Percentiles rank a stretch among this genome's conserved stretches.
phyloP scores from a whole-genome alignment of 2,113 vertebrate genomes.

The Oxyura jamaicensis region DNA sequence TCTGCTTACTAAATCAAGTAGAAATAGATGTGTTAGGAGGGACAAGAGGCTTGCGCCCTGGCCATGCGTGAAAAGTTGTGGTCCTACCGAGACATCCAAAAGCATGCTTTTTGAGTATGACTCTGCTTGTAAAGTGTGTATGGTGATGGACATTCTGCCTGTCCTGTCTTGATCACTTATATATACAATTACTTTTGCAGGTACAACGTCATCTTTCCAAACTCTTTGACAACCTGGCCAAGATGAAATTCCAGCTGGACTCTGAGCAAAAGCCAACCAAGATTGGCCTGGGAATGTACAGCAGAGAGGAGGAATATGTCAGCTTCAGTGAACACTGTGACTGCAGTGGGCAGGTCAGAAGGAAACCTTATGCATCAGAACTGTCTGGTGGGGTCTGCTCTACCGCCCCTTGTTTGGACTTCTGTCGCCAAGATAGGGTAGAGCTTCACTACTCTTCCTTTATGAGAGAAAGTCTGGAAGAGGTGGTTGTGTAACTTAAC shows the following conservation, averaged over 20 bases:
- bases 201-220: constrained; percentile 94
- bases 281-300: constrained; percentile 90
- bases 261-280: constrained; percentile 77
- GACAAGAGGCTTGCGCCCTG: neutral
- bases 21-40: neutral
- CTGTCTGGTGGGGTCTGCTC: neutral
- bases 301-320: constrained; percentile 93
- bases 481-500: neutral
- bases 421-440: rapidly evolving
- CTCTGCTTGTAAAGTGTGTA: neutral
- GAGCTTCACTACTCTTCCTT: neutral
- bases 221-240: constrained; percentile 93
- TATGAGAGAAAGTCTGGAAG: neutral
- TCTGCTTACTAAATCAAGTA: neutral
- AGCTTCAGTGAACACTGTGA: constrained; percentile 87
- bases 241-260: constrained; percentile 85
- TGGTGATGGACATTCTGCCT: neutral
- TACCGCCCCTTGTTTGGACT: neutral
- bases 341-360: constrained; percentile 90
- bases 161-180: neutral
- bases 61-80: neutral
- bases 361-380: neutral
- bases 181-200: constrained; percentile 64
- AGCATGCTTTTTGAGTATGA: neutral
- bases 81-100: neutral